Conservation (phyloP, 2,797 vertebrate genomes). For the Discoglossus pictus region DNA sequence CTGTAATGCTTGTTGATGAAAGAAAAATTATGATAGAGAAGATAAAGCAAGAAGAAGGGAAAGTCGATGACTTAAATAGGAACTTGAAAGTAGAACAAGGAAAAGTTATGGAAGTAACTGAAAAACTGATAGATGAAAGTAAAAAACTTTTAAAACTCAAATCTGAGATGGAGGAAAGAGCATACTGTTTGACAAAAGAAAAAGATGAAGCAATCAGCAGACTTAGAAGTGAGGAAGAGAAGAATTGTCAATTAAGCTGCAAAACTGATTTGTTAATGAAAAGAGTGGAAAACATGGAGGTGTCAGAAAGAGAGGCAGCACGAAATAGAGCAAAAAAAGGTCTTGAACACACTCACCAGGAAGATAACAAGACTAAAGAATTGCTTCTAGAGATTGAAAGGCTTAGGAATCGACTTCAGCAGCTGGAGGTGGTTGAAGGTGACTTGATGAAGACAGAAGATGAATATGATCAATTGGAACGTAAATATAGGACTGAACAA, state of each 20-base stretch:
- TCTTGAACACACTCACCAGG: constrained; percentile 66
- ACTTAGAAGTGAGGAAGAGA: constrained; percentile 82
- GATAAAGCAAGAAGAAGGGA: constrained; percentile 88
- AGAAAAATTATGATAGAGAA: constrained; percentile 88
- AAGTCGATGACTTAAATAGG: constrained; percentile 79
- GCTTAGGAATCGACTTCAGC: constrained; percentile 85
- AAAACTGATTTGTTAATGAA: constrained; percentile 78
- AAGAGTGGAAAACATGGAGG: constrained; percentile 79
- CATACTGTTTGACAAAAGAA: constrained; percentile 78
- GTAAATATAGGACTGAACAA: constrained; percentile 89
- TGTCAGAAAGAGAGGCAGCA: constrained; percentile 73
- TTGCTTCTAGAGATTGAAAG: constrained; percentile 85
- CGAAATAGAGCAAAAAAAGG: constrained; percentile 69
- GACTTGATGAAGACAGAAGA: constrained; percentile 97
- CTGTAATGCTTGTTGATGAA: constrained; percentile 89
- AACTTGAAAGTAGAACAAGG: constrained; percentile 87
- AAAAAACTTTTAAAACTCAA: constrained; percentile 92
- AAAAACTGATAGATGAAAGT: constrained; percentile 96
- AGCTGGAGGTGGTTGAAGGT: constrained; percentile 92
- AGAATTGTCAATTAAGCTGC: constrained; percentile 74
- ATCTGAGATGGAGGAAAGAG: constrained; percentile 88
- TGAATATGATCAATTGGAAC: constrained; percentile 90
- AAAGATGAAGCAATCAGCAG: constrained; percentile 79
- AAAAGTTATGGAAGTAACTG: constrained; percentile 92
- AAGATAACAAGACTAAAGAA: constrained; percentile 86